Conservation (phyloP, 2,113 vertebrate genomes). For the Lampris megalopsis region DNA sequence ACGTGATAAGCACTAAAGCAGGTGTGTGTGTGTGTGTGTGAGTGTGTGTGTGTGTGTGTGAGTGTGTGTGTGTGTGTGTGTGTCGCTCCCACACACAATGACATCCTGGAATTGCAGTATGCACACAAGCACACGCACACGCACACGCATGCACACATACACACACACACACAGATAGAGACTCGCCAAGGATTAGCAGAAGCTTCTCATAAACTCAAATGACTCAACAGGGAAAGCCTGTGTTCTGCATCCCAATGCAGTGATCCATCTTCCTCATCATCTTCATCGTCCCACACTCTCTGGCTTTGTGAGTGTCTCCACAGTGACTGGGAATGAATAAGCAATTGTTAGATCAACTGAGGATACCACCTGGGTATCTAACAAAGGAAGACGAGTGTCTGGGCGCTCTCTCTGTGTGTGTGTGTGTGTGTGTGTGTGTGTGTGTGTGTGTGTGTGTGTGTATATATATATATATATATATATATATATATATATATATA, state of each 20-base stretch:
- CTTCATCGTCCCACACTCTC: constrained; percentile 53
- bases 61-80: constrained; percentile 41
- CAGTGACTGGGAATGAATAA: constrained; percentile 61
- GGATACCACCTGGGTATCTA: constrained; percentile 40
- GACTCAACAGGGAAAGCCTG: constrained; percentile 67
- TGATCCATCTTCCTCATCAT: constrained; percentile 46
- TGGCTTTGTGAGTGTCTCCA: constrained; percentile 44
- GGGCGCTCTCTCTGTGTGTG: too few relatives aligned
- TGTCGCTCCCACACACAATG: constrained; percentile 13
- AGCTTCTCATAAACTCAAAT: constrained; percentile 60
- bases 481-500: too few relatives aligned
- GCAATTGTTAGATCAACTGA: constrained; percentile 65
- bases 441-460: too few relatives aligned
- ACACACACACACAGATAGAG: constrained; percentile 9
- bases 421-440: too few relatives aligned
- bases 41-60: too few relatives aligned
- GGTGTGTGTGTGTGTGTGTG: constrained; percentile 59
- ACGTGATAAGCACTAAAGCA: constrained; percentile 59
- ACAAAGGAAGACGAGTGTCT: too few relatives aligned
- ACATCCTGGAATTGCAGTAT: constrained; percentile 20
- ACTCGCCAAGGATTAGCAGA: constrained; percentile 50
- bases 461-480: too few relatives aligned
- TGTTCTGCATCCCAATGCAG: constrained; percentile 58
- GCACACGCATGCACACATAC: constrained; percentile 7
- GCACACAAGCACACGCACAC: constrained; percentile 11